Evolutionary conservation across 2,888 invertebrate species (phyloP).

Genomic region (Athetis lepigone): DNA sequence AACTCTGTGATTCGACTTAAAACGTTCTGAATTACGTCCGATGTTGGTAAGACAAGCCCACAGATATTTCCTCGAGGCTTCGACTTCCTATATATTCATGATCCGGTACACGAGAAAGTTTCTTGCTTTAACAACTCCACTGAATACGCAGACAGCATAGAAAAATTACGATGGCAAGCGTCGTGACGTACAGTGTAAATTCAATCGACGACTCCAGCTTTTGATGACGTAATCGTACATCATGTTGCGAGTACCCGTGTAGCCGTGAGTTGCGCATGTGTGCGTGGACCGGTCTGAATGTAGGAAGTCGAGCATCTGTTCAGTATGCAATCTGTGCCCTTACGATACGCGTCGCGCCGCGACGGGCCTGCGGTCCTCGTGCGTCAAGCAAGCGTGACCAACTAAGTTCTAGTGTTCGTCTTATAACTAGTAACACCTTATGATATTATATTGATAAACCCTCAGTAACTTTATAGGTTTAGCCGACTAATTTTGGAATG

Average conservation of each 20-base stretch:
- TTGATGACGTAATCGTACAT: constrained; percentile 2
- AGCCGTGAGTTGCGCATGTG: constrained; percentile 22
- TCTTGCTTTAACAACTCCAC: not conserved
- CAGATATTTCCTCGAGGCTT: constrained; percentile 43
- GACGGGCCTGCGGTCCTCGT: constrained; percentile 55
- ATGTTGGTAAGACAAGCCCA: not conserved
- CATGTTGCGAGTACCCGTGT: not conserved
- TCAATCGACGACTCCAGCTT: not conserved
- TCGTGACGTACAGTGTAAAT: not conserved
- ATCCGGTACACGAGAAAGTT: not conserved
- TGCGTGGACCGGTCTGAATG: constrained; percentile 24
- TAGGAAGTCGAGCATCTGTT: constrained; percentile 38
- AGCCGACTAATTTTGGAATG: not conserved
- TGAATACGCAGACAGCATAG: not conserved
- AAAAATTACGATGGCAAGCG: not conserved
- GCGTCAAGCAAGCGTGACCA: constrained; percentile 48
- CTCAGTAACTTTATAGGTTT: not conserved
- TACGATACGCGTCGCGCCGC: constrained; percentile 50
- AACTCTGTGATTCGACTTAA: not conserved
- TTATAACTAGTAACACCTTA: constrained; percentile 28
- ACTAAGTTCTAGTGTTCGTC: constrained; percentile 46
- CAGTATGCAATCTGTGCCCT: constrained; percentile 55
- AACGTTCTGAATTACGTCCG: not conserved
- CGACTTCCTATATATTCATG: constrained; percentile 35
- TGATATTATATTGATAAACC: not conserved